Evolutionary conservation across 2,113 vertebrate genomes (phyloP).

Genomic region (Xyrauchen texanus): DNA sequence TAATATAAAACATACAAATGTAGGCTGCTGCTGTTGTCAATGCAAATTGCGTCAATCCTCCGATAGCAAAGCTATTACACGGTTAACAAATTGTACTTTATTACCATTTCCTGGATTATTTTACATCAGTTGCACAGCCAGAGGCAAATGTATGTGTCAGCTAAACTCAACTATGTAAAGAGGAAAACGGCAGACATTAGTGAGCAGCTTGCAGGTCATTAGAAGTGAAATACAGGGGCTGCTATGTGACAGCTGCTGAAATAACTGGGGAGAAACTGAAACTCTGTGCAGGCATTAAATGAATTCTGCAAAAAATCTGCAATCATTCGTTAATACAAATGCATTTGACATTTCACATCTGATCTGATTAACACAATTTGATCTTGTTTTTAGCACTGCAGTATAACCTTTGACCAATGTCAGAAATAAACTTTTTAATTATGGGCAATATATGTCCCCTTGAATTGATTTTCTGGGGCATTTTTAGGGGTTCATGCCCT

Average conservation of each 20-base stretch:
- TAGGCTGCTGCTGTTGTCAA: constrained; percentile 4
- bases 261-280: constrained; percentile 5
- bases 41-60: neutral
- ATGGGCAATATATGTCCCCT: too few relatives aligned
- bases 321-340: too few relatives aligned
- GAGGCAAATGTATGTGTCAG: constrained; percentile 1
- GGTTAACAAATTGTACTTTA: neutral
- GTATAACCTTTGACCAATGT: too few relatives aligned
- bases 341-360: neutral
- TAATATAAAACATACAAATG: constrained; percentile 1
- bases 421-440: too few relatives aligned
- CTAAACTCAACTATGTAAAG: neutral
- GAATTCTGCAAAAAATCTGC: too few relatives aligned
- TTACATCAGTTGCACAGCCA: neutral
- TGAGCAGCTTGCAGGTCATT: neutral
- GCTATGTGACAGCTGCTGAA: neutral
- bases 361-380: neutral
- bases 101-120: neutral
- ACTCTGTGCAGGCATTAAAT: neutral
- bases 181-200: neutral
- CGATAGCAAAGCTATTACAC: neutral
- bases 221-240: neutral
- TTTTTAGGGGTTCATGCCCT: too few relatives aligned
- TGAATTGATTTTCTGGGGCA: too few relatives aligned
- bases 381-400: neutral